A percentile compares a stretch with the other conserved stretches of the same genome.
These are phyloP conservation scores for Erannis defoliaria DNA, from an alignment of 2,888 invertebrate genomes.

Conservation along the genomic window DNA sequence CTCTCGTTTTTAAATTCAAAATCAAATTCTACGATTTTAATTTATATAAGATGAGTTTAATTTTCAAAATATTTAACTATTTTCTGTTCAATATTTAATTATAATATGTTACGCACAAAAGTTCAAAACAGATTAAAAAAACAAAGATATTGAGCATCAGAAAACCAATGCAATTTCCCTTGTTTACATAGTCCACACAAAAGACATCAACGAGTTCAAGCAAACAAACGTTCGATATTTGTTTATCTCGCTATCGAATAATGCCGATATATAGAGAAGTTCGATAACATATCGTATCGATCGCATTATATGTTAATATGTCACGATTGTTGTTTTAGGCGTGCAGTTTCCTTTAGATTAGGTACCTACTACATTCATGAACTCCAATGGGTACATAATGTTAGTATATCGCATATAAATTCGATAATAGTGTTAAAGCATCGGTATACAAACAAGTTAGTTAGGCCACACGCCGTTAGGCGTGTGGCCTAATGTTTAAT, in stretches of 20 bases:
- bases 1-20: background rate
- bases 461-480: too few relatives aligned
- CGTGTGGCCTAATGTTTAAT: too few relatives aligned
- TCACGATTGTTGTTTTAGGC: slow-evolving; percentile 61
- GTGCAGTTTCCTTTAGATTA: slow-evolving; percentile 51
- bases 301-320: slow-evolving; percentile 70
- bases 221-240: slow-evolving; percentile 54
- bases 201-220: slow-evolving; percentile 82
- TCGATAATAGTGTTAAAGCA: slow-evolving; percentile 45
- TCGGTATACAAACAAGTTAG: slow-evolving; percentile 69
- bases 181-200: slow-evolving; percentile 60
- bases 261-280: slow-evolving; percentile 63
- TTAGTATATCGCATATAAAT: slow-evolving; percentile 26
- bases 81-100: too few relatives aligned
- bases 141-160: slow-evolving; percentile 12
- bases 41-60: too few relatives aligned
- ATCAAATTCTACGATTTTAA: too few relatives aligned
- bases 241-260: slow-evolving; percentile 59
- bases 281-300: slow-evolving; percentile 74
- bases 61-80: too few relatives aligned
- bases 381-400: slow-evolving; percentile 3
- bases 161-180: slow-evolving; percentile 12
- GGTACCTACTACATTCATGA: slow-evolving; percentile 9
- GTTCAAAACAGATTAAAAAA: background rate
- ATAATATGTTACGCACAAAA: too few relatives aligned